Conservation (phyloP, 2,113 vertebrate genomes). For the Corydoras maculifer region DNA sequence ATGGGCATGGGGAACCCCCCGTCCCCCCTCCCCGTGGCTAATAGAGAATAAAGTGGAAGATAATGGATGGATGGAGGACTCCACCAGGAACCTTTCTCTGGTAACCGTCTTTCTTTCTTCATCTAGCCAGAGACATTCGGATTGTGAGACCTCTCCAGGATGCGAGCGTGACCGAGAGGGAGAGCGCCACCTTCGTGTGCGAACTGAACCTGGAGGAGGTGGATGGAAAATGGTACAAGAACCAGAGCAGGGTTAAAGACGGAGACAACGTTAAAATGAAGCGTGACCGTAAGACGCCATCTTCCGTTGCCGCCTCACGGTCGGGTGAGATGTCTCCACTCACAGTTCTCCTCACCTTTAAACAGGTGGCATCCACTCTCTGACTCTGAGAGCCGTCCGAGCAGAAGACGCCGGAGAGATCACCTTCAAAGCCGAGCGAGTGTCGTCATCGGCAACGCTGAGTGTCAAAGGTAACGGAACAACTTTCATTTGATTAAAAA, state of each 20-base stretch:
- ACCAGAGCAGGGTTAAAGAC: slow-evolving; percentile 70
- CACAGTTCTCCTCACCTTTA: no score
- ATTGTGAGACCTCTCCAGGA: slow-evolving; percentile 77
- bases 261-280: slow-evolving; percentile 78
- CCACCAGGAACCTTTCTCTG: no score
- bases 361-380: slow-evolving; percentile 71
- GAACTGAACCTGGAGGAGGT: slow-evolving; percentile 85
- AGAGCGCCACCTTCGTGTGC: slow-evolving; percentile 75
- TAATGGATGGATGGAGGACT: no score
- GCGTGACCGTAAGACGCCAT: slow-evolving; percentile 70
- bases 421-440: slow-evolving; percentile 80
- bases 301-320: no score
- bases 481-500: no score
- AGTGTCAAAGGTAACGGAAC: slow-evolving; percentile 75
- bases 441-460: slow-evolving; percentile 79
- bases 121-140: slow-evolving; percentile 76
- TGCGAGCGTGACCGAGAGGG: slow-evolving; percentile 74
- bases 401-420: slow-evolving; percentile 82
- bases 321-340: no score
- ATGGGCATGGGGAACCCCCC: no score
- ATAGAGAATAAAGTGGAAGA: no score
- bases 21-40: no score
- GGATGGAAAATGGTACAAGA: slow-evolving; percentile 83
- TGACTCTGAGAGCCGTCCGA: slow-evolving; percentile 71
- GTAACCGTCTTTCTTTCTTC: background rate